Evolutionary conservation across 2,888 invertebrate species (phyloP).

Genomic region (Netelia inedita): DNA sequence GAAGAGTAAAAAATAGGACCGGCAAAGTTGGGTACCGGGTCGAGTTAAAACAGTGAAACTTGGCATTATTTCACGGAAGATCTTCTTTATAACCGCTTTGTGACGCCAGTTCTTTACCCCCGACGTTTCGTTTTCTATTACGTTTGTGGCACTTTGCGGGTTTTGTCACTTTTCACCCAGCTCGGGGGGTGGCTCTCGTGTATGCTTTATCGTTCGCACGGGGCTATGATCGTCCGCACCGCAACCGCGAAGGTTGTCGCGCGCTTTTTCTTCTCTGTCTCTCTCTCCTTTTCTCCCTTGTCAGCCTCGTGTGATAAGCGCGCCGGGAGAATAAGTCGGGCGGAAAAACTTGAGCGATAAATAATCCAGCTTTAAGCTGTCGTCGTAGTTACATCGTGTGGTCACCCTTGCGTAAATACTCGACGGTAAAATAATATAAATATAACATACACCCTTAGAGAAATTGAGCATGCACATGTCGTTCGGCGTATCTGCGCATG

Average conservation of each 20-base stretch:
- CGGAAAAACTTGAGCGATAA: constrained; percentile 76
- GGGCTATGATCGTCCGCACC: constrained; percentile 51
- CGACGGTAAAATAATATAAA: constrained; percentile 21
- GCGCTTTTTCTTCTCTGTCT: constrained; percentile 19
- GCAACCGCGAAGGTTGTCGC: constrained; percentile 66
- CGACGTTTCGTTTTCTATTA: not conserved
- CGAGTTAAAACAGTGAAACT: not conserved
- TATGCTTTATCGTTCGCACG: constrained; percentile 70
- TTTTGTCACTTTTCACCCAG: constrained; percentile 41
- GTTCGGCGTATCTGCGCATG: too few relatives aligned
- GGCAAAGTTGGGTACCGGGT: too few relatives aligned
- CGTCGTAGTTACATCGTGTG: constrained; percentile 52
- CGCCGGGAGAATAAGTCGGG: constrained; percentile 72
- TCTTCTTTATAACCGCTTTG: constrained; percentile 7
- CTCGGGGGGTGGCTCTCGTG: constrained; percentile 17
- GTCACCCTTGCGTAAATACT: constrained; percentile 31
- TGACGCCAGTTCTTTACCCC: not conserved
- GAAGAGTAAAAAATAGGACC: too few relatives aligned
- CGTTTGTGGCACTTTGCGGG: constrained; percentile 15
- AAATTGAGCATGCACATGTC: too few relatives aligned
- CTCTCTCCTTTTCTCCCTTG: not conserved
- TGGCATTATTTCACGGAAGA: not conserved
- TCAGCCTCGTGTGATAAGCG: constrained; percentile 49
- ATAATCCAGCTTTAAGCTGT: constrained; percentile 73
- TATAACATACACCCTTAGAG: not conserved